A percentile compares a stretch with the other conserved stretches of the same genome.
Evolutionary conservation across 2,797 vertebrate species (phyloP).

Genomic region (Melanotaenia parkinsoni): DNA sequence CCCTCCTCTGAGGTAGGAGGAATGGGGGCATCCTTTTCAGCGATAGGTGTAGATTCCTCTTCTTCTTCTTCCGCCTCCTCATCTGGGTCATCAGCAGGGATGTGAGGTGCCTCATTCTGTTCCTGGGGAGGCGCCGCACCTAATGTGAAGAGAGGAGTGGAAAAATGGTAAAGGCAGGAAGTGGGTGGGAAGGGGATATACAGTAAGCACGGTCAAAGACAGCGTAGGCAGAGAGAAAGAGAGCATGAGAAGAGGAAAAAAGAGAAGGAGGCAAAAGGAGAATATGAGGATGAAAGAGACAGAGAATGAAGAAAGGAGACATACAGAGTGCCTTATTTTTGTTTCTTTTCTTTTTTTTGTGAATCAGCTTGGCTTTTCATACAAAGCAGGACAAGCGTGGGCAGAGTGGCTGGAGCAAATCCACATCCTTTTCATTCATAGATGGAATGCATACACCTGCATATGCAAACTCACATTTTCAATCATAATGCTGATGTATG

Average conservation of each 20-base stretch:
- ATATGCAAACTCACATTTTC: conserved; percentile 18
- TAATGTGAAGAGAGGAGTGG: conserved; percentile 42
- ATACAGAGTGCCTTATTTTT: conserved; percentile 36
- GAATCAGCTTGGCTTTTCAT: conserved; percentile 57
- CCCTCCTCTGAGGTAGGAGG: conserved; percentile 55
- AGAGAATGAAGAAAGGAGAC: conserved; percentile 60
- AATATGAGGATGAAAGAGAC: conserved; percentile 44
- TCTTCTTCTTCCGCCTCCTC: conserved; percentile 60
- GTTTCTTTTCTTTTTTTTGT: conserved; percentile 26
- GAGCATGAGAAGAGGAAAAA: conserved; percentile 28
- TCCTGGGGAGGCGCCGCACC: conserved; percentile 80
- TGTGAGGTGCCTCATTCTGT: conserved; percentile 53
- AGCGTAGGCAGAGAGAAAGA: conserved; percentile 50
- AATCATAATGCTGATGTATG: conserved; percentile 23
- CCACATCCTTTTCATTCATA: conserved; percentile 69
- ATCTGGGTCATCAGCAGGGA: conserved; percentile 42
- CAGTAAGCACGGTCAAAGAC: conserved; percentile 42
- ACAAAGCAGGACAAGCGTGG: conserved; percentile 59
- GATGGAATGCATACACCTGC: conserved; percentile 38
- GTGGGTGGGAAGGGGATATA: conserved; percentile 49
- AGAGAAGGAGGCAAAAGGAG: conserved; percentile 34
- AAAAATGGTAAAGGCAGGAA: conserved; percentile 32
- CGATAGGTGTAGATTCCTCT: conserved; percentile 51
- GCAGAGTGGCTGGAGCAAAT: conserved; percentile 64
- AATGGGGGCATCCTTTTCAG: conserved; percentile 57